Percentiles rank a stretch among this genome's conserved stretches.
phyloP scores from a whole-genome alignment of 2,113 vertebrate genomes.

The Meleagris gallopavo region DNA sequence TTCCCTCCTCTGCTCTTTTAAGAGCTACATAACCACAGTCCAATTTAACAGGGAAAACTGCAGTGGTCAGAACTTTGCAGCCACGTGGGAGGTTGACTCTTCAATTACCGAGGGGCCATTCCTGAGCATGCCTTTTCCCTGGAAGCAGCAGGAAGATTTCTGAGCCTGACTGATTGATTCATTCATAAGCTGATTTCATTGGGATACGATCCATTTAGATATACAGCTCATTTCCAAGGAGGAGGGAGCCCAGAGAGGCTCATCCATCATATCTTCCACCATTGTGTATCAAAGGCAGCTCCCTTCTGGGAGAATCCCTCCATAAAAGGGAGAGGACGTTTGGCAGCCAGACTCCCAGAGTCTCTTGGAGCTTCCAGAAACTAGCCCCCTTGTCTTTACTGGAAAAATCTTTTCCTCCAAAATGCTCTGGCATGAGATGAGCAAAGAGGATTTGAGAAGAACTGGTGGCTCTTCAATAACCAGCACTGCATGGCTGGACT shows the following conservation, averaged over 20 bases:
- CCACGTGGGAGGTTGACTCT: fast-evolving
- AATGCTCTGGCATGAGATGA: fast-evolving
- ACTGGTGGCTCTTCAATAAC: fast-evolving
- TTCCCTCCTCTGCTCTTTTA: not conserved
- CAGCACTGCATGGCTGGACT: not conserved
- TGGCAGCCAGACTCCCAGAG: not conserved
- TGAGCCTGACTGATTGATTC: not conserved
- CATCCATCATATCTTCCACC: not conserved
- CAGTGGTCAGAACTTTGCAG: not conserved
- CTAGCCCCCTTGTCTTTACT: not conserved
- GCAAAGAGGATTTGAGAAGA: not conserved
- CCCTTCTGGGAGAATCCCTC: fast-evolving
- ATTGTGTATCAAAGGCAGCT: not conserved
- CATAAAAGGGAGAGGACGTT: not conserved
- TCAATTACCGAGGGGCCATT: fast-evolving
- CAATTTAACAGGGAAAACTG: not conserved
- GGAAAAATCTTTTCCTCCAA: not conserved
- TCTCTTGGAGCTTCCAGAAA: not conserved
- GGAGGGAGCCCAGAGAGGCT: not conserved
- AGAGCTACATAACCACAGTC: not conserved
- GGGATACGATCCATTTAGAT: not conserved
- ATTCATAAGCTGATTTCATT: not conserved
- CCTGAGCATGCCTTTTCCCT: not conserved
- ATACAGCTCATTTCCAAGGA: not conserved
- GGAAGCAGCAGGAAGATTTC: not conserved